Conservation (phyloP, 1,140 invertebrate genomes). For the Trichomalopsis sarcophagae region DNA sequence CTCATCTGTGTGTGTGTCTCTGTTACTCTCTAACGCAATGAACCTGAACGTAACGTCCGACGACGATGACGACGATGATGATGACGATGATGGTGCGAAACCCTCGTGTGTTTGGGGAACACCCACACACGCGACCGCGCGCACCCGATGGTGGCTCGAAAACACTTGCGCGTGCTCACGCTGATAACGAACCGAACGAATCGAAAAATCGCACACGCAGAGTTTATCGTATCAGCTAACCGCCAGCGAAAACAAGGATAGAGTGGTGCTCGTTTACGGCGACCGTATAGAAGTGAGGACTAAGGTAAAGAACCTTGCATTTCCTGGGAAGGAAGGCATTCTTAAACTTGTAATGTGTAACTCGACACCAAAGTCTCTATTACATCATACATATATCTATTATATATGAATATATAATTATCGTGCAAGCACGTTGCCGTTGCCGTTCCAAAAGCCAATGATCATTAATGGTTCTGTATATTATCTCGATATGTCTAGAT, state of each 20-base stretch:
- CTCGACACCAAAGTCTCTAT: not conserved
- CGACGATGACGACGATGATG: not conserved
- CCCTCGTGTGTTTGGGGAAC: not conserved
- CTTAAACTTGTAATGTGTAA: slow-evolving; percentile 1
- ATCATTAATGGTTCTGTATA: slow-evolving; percentile 21
- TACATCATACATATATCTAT: not conserved
- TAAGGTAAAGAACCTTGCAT: slow-evolving; percentile 60
- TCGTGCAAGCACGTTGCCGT: slow-evolving; percentile 41
- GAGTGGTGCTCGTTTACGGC: slow-evolving; percentile 77
- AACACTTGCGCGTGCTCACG: not conserved
- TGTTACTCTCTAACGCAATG: not conserved
- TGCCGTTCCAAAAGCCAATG: slow-evolving; percentile 37
- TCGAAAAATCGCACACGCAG: slow-evolving; percentile 51
- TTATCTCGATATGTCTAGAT: slow-evolving; percentile 32
- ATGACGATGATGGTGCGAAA: not conserved
- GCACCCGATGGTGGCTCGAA: not conserved
- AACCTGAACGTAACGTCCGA: not conserved
- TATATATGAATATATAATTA: not conserved
- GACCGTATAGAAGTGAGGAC: slow-evolving; percentile 77
- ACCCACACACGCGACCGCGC: not conserved
- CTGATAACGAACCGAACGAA: not conserved
- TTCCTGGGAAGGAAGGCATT: slow-evolving; percentile 3
- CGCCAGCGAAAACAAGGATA: slow-evolving; percentile 74
- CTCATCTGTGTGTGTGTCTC: not conserved
- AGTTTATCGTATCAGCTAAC: slow-evolving; percentile 74